phyloP scores from a whole-genome alignment of 1,140 invertebrate genomes.

The Leptinotarsa defecta region DNA sequence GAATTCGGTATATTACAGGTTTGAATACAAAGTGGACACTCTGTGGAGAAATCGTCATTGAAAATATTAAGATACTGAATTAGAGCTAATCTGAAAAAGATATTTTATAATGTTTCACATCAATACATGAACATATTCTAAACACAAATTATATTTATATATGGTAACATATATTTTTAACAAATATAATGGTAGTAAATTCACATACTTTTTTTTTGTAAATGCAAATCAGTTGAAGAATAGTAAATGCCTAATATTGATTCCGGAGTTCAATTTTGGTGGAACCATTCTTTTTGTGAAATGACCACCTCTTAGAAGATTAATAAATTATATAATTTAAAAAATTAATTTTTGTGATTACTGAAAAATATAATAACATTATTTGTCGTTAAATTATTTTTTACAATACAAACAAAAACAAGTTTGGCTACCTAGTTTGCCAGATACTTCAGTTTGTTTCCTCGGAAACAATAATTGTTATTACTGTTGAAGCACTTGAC shows the following conservation, averaged over 20 bases:
- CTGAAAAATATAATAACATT: too few relatives aligned
- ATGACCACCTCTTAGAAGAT: too few relatives aligned
- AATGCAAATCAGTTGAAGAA: background rate
- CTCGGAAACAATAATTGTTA: too few relatives aligned
- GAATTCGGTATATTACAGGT: background rate
- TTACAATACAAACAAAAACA: too few relatives aligned
- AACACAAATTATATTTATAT: background rate
- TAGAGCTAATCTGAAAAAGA: background rate
- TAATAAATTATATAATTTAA: too few relatives aligned
- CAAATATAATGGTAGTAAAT: background rate
- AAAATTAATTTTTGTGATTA: too few relatives aligned
- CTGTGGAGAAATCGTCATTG: background rate
- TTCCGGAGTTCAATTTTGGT: background rate
- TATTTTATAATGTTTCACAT: conserved; percentile 1
- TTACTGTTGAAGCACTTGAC: too few relatives aligned
- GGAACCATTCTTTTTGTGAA: background rate
- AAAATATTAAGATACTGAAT: background rate
- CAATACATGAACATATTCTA: background rate
- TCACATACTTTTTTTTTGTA: background rate
- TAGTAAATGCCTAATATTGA: background rate
- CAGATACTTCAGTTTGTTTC: too few relatives aligned
- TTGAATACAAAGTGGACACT: background rate
- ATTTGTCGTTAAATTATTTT: too few relatives aligned
- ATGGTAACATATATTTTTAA: background rate
- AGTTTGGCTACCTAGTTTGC: too few relatives aligned